Percentiles rank a stretch among this genome's conserved stretches.
Evolutionary conservation across 2,113 vertebrate genomes (phyloP).

Genomic region (Formicarius rufipectus): DNA sequence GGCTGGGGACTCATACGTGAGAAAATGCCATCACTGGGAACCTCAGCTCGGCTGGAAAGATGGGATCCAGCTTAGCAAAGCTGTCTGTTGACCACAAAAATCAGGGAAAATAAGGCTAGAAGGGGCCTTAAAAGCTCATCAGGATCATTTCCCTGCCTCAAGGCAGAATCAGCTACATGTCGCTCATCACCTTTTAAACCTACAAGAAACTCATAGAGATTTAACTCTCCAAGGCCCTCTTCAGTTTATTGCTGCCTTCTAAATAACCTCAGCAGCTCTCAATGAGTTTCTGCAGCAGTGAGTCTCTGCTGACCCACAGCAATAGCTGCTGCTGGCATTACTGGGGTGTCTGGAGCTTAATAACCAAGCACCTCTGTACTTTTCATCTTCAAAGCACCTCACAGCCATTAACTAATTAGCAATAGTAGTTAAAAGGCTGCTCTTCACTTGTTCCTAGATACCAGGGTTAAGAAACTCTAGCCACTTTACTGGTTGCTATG

Average conservation of each 20-base stretch:
- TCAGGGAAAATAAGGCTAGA: not conserved
- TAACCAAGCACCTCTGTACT: not conserved
- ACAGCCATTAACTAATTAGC: conserved; percentile 32
- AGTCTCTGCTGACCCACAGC: not conserved
- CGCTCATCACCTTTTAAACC: not conserved
- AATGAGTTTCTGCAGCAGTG: not conserved
- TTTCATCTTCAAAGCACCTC: conserved; percentile 37
- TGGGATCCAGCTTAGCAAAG: not conserved
- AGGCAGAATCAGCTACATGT: not conserved
- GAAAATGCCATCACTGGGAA: not conserved
- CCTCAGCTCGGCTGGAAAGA: not conserved
- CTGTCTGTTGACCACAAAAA: not conserved
- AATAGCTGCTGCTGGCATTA: not conserved
- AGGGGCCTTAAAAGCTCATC: not conserved
- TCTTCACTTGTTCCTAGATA: not conserved
- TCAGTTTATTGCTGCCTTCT: not conserved
- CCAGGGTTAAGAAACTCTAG: not conserved
- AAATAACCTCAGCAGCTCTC: not conserved
- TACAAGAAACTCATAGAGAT: not conserved
- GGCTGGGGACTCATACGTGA: not conserved
- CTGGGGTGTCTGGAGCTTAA: not conserved
- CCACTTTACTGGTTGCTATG: not conserved
- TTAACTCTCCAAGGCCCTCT: not conserved
- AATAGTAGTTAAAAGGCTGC: not conserved
- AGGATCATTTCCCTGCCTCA: not conserved